phyloP scores from a whole-genome alignment of 2,113 vertebrate species.

The cat (Felis catus) region DNA sequence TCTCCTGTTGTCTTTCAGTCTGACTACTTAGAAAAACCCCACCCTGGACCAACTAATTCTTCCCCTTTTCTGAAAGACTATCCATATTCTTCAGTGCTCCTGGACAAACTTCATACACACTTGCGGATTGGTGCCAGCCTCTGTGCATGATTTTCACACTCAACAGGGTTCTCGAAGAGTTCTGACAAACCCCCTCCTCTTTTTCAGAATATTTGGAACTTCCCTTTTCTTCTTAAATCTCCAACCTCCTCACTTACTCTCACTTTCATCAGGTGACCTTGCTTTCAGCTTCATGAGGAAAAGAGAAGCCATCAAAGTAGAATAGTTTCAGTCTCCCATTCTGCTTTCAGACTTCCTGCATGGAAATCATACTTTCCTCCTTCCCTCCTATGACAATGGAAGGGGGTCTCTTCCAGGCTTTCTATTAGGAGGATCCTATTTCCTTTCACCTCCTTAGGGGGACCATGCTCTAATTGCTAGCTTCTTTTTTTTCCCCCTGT shows the following conservation, averaged over 20 bases:
- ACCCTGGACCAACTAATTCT: not conserved
- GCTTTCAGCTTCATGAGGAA: conserved; percentile 24
- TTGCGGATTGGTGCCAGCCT: not conserved
- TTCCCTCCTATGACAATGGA: not conserved
- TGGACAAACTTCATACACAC: not conserved
- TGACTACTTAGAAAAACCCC: not conserved
- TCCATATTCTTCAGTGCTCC: not conserved
- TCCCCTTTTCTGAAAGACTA: not conserved
- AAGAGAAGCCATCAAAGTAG: not conserved
- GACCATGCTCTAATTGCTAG: not conserved
- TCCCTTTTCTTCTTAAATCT: conserved; percentile 12
- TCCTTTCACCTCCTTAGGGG: not conserved
- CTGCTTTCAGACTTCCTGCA: not conserved
- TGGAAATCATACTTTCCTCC: not conserved
- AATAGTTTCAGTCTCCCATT: not conserved
- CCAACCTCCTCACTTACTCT: not conserved
- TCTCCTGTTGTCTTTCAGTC: not conserved
- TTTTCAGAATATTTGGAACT: not conserved
- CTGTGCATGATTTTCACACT: not conserved
- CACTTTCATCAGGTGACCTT: not conserved
- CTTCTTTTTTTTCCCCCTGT: not conserved
- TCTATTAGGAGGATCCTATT: not conserved
- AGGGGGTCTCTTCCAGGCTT: not conserved
- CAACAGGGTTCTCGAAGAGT: not conserved
- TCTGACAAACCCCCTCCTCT: not conserved